Conservation (phyloP, 2,113 vertebrate species). For the Scolopax mira region DNA sequence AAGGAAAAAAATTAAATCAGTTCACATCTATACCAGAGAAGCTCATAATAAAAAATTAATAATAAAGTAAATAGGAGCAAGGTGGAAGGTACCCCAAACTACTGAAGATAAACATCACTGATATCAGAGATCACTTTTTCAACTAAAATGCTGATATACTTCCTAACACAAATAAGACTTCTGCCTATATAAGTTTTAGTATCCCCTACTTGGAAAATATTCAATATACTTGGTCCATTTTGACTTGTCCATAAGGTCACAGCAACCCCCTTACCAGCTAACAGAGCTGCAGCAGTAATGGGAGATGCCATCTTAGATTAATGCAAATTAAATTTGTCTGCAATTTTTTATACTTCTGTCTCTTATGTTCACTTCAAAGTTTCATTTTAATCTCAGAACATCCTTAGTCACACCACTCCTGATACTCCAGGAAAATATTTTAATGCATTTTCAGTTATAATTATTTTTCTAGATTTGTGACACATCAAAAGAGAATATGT, state of each 20-base stretch:
- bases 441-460: constrained; percentile 24
- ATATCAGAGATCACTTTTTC: not conserved
- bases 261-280: constrained; percentile 37
- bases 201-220: not conserved
- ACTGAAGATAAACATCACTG: not conserved
- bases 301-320: constrained; percentile 71
- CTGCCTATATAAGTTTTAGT: not conserved
- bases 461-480: constrained; percentile 23
- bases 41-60: not conserved
- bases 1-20: not conserved
- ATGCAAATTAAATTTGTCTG: constrained; percentile 57
- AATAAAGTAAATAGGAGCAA: not conserved
- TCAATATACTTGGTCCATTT: not conserved
- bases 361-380: constrained; percentile 32
- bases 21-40: not conserved
- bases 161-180: not conserved
- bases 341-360: constrained; percentile 46
- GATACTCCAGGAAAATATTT: constrained; percentile 41
- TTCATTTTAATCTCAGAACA: constrained; percentile 35
- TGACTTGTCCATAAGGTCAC: constrained; percentile 58
- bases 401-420: constrained; percentile 9
- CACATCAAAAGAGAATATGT: not conserved
- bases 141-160: not conserved
- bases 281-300: constrained; percentile 56
- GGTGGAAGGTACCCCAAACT: not conserved